Base-by-base conservation (phyloP, 2,888 invertebrate genomes). In the Muscina levida region DNA sequence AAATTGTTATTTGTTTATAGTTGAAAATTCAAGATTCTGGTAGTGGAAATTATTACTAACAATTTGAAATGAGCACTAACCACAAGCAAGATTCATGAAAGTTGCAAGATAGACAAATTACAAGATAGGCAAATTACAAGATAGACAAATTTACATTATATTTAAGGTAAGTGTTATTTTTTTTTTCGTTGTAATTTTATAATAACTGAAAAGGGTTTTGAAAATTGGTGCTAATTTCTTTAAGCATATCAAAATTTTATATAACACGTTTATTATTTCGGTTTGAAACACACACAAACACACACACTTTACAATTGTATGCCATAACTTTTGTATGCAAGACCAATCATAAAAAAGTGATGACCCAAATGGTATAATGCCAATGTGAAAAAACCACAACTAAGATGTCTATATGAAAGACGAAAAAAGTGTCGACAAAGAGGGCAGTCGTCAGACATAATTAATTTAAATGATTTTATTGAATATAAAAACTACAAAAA, bases 391-490 rank as follows among this genome's bases (percentile, higher is more conserved):
- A 31, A 31, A 3, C 3, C 31, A 31, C 31, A 31, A 31, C 3
- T 8, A 31, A n/a, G n/a, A n/a, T n/a, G n/a, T n/a, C n/a, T n/a
- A n/a, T n/a, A n/a, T n/a, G n/a, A n/a, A n/a, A n/a, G n/a, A n/a
- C n/a, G n/a, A n/a, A 31, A 3, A 3, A 31, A 31, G 31, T 31
- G 31, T 31, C 8, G 31, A 8, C 31, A 31, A 31, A 31, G 31
- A 31, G 31, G 39, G 37, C 59, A 37, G 17, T 10, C 37, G 37
- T 31, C 57, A 15, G 57, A 31, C 53, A 57, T 31, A 57, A 57
- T 8, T 15, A 53, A 39, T 39, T 59, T 59, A 59, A 59, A 59
- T 59, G 31, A 39, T 59, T 39, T 59, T 59, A 39, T 59, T 19
- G 59, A 59, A 59, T 31, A 19, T 17, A 59, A 59, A 53, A 59